phyloP scores from a whole-genome alignment of 2,888 invertebrate genomes.

The Bruchidius siliquastri region DNA sequence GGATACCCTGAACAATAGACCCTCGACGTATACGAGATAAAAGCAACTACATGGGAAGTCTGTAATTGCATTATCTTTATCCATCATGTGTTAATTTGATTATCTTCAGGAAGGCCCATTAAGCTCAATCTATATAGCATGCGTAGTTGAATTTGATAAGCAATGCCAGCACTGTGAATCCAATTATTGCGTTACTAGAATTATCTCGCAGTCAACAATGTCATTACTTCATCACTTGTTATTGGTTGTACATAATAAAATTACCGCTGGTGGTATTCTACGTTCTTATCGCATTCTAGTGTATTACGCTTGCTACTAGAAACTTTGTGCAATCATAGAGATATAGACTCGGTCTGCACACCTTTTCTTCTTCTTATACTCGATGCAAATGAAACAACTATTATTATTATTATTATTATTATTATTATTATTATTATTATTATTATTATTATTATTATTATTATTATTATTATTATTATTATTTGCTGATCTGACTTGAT shows the following conservation, averaged over 20 bases:
- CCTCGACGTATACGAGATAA: not conserved
- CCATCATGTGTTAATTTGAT: not conserved
- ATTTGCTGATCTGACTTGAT: too few relatives aligned
- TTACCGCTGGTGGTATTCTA: too few relatives aligned
- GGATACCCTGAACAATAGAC: not conserved
- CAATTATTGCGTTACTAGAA: not conserved
- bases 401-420: too few relatives aligned
- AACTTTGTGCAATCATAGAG: too few relatives aligned
- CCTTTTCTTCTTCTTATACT: too few relatives aligned
- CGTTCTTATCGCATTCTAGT: too few relatives aligned
- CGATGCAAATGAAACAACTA: too few relatives aligned
- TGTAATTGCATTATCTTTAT: not conserved
- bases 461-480: too few relatives aligned
- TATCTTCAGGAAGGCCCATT: not conserved
- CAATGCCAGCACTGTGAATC: not conserved
- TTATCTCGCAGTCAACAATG: not conserved
- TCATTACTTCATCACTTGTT: not conserved
- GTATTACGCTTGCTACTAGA: too few relatives aligned
- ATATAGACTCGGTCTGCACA: too few relatives aligned
- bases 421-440: too few relatives aligned
- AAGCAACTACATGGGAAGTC: not conserved
- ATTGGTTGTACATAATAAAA: not conserved
- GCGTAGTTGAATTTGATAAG: not conserved
- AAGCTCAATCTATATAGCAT: not conserved
- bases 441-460: too few relatives aligned